Conservation (phyloP, 2,797 vertebrate genomes). For the Myripristis murdjan region DNA sequence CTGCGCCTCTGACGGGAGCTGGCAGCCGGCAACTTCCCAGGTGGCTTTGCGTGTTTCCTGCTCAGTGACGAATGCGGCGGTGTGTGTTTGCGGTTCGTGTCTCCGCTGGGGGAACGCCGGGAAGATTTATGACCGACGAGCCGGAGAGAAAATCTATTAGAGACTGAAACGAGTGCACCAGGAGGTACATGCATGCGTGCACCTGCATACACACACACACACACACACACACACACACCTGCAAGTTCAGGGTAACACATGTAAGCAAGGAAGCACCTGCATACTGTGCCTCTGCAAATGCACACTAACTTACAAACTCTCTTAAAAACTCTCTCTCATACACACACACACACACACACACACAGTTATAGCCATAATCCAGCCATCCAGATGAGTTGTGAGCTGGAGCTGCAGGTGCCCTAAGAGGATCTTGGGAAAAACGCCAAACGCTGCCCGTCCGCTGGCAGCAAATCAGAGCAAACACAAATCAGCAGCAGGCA, state of each 20-base stretch:
- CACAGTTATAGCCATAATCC: background rate
- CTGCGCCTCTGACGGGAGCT: slow-evolving; percentile 18
- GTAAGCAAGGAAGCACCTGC: too few relatives aligned
- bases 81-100: background rate
- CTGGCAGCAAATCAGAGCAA: slow-evolving; percentile 42
- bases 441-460: slow-evolving; percentile 16
- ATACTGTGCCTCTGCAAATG: too few relatives aligned
- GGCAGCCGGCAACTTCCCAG: slow-evolving; percentile 37
- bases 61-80: background rate
- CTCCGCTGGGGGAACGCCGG: background rate
- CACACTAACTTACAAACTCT: too few relatives aligned
- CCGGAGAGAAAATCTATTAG: slow-evolving; percentile 1
- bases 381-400: slow-evolving; percentile 22
- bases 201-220: background rate
- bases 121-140: slow-evolving; percentile 27
- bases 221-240: background rate
- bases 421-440: slow-evolving; percentile 42
- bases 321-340: too few relatives aligned
- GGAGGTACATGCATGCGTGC: background rate
- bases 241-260: too few relatives aligned
- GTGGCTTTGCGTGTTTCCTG: slow-evolving; percentile 12
- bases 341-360: too few relatives aligned
- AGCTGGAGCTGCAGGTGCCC: slow-evolving; percentile 26
- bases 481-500: slow-evolving; percentile 25
- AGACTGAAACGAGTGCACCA: background rate